Base-by-base conservation (phyloP, 2,888 invertebrate genomes). In the Eilema depressum region DNA sequence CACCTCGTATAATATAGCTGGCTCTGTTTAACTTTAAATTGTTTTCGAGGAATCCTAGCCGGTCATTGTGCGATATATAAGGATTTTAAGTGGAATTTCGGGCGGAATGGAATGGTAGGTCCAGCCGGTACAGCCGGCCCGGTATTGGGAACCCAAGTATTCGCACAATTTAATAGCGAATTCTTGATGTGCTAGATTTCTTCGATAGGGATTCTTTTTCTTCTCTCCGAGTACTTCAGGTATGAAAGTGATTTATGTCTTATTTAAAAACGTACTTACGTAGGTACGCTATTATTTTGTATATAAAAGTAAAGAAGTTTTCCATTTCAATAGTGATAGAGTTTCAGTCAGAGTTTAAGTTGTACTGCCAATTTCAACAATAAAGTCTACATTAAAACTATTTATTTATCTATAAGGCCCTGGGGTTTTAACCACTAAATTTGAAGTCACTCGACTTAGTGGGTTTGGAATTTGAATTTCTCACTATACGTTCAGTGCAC, bases 11-110 rank as follows among this genome's bases (percentile, higher is more conserved):
- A 64, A 78, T 77, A 79, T 77, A 71, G 74, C 75, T 65, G 71
- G 66, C 68, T 75, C 66, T 80, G 81, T 81, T 85, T 81, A 78
- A 84, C 83, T 84, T 83, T 81, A 79, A 82, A 85, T 83, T 81
- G 80, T 85, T 83, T 83, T 75, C 76, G 73, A 71, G 78, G 80
- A 78, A 78, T 83, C 66, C 79, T 74, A 68, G 74, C 68, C 76
- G 68, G 75, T 70, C 70, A 77, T 76, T 80, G 83, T 83, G 73
- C 63, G 68, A 81, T 78, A 83, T 81, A 83, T 78, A 75, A 77
- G 73, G 73, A 73, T 75, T 76, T 77, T 73, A 75, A 75, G 75
- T 68, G 78, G 82, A 82, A 82, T 83, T 83, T 81, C 33, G 77
- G 76, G 57, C 75, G 76, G 72, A 72, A 73, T 75, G 80, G 81